Evolutionary conservation across 2,113 vertebrate genomes (phyloP).

Genomic region (Lichenostomus cassidix): DNA sequence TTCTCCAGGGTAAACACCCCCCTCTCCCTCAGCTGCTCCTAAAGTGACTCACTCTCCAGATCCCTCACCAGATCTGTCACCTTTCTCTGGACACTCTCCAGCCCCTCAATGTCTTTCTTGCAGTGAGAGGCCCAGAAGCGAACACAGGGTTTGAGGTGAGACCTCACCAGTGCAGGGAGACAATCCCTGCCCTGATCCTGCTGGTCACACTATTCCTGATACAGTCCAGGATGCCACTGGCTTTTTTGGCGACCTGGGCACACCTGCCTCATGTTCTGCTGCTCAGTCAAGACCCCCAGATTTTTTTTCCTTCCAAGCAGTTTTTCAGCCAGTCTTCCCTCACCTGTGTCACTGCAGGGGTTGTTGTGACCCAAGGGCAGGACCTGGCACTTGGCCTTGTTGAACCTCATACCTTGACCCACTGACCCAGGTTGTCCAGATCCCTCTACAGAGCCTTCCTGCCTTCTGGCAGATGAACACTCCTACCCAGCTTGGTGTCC

Average conservation of each 20-base stretch:
- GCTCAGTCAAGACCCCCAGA: not conserved
- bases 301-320: not conserved
- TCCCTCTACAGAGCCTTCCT: not conserved
- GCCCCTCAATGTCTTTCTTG: not conserved
- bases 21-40: not conserved
- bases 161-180: not conserved
- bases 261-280: not conserved
- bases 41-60: not conserved
- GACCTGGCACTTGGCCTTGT: not conserved
- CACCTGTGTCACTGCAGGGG: not conserved
- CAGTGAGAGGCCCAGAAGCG: not conserved
- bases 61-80: not conserved
- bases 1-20: not conserved
- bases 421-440: not conserved
- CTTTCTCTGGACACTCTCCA: not conserved
- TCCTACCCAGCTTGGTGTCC: not conserved
- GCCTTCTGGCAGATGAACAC: not conserved
- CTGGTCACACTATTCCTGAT: not conserved
- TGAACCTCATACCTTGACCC: rapidly evolving
- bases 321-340: not conserved
- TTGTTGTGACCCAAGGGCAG: not conserved
- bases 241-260: not conserved
- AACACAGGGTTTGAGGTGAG: not conserved
- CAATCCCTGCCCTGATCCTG: not conserved
- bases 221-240: not conserved